Percentiles rank a stretch among this genome's conserved stretches.
Evolutionary conservation across 2,113 vertebrate species (phyloP).

Genomic region (Daboia siamensis): DNA sequence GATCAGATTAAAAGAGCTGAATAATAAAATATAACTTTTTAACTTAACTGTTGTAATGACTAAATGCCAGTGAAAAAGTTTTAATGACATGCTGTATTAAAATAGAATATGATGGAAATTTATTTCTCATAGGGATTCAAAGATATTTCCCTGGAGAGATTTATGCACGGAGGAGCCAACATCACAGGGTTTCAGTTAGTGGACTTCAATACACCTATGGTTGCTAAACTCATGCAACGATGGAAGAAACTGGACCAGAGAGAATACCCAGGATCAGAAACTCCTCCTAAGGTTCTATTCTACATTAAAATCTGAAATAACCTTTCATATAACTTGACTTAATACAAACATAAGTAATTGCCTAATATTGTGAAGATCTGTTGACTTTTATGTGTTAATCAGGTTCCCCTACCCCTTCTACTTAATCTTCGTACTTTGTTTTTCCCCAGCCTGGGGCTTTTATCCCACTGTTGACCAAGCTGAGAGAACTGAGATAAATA

Average conservation of each 20-base stretch:
- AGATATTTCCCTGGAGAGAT: conserved; percentile 95
- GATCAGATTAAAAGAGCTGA: not conserved
- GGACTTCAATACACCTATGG: conserved; percentile 94
- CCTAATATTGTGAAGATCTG: not conserved
- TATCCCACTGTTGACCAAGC: not conserved
- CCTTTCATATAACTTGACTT: not conserved
- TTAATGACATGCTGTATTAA: not conserved
- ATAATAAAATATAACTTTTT: not conserved
- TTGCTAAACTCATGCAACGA: conserved; percentile 95
- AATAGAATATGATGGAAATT: conserved; percentile 38
- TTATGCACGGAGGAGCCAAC: conserved; percentile 97
- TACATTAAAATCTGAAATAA: not conserved
- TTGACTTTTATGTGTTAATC: not conserved
- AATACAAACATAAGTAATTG: not conserved
- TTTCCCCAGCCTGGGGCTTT: not conserved
- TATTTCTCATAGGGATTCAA: conserved; percentile 88
- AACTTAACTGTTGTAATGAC: conserved; percentile 9
- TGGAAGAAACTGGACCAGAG: conserved; percentile 99
- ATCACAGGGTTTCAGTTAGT: conserved; percentile 98
- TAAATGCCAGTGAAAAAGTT: conserved; percentile 15
- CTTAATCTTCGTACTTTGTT: not conserved
- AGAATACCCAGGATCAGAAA: conserved; percentile 96
- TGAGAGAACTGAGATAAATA: not conserved
- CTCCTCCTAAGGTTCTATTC: conserved; percentile 86
- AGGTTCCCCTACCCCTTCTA: not conserved